phyloP scores from a whole-genome alignment of 2,797 vertebrate genomes.

The Brachymystax lenok region DNA sequence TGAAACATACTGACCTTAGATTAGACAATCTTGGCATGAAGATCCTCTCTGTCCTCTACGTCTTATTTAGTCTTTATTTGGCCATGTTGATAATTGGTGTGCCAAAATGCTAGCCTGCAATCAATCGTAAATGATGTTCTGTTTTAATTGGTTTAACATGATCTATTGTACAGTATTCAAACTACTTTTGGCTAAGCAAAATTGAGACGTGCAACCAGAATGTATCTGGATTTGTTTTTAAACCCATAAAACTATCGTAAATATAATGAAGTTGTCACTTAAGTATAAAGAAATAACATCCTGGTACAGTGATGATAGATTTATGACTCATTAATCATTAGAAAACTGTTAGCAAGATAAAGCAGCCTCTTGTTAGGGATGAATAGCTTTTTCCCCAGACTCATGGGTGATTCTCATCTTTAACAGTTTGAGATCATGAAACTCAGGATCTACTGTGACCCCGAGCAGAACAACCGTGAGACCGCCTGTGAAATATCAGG shows the following conservation, averaged over 20 bases:
- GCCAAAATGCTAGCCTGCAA: constrained; percentile 34
- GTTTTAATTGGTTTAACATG: constrained; percentile 34
- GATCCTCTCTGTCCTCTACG: constrained; percentile 24
- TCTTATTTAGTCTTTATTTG: constrained; percentile 54
- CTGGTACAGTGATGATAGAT: background rate
- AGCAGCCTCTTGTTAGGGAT: background rate
- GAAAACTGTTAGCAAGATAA: background rate
- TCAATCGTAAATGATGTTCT: constrained; percentile 50
- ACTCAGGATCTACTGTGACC: constrained; percentile 96
- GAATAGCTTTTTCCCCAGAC: background rate
- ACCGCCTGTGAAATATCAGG: constrained; percentile 95
- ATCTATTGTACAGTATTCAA: constrained; percentile 5
- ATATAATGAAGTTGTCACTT: too few relatives aligned
- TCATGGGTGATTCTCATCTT: background rate
- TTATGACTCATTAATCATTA: background rate
- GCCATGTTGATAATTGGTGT: constrained; percentile 38
- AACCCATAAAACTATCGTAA: too few relatives aligned
- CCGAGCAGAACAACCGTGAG: constrained; percentile 93
- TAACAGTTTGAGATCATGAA: constrained; percentile 95
- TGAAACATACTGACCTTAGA: constrained; percentile 41
- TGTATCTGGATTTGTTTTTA: background rate
- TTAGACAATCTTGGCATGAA: constrained; percentile 50
- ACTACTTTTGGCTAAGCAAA: constrained; percentile 15
- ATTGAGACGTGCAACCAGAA: constrained; percentile 11
- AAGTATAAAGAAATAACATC: background rate